A percentile compares a stretch with the other conserved stretches of the same genome.
Evolutionary conservation across 2,888 invertebrate genomes (phyloP).

Genomic region (Tubulanus polymorphus): DNA sequence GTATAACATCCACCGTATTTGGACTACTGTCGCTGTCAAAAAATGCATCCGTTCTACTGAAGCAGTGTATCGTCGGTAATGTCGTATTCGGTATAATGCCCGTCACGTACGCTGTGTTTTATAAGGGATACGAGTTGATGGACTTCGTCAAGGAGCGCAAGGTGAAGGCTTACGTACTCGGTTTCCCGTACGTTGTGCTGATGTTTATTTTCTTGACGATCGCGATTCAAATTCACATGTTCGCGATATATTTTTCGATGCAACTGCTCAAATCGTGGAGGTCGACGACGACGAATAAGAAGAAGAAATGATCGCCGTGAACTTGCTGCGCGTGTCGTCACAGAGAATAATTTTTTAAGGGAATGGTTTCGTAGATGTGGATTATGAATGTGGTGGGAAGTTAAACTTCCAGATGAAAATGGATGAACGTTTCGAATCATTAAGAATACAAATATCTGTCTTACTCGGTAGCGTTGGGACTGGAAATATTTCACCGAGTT

Average conservation of each 20-base stretch:
- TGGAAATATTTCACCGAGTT: too few relatives aligned
- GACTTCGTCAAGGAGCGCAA: slow-evolving; percentile 68
- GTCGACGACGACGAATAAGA: background rate
- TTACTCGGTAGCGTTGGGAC: too few relatives aligned
- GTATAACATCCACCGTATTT: slow-evolving; percentile 76
- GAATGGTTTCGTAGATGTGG: too few relatives aligned
- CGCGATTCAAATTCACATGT: slow-evolving; percentile 70
- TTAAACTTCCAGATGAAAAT: too few relatives aligned
- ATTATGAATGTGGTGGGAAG: too few relatives aligned
- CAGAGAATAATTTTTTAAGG: too few relatives aligned
- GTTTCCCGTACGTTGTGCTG: slow-evolving; percentile 80
- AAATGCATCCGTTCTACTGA: slow-evolving; percentile 64
- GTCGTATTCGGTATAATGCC: slow-evolving; percentile 75
- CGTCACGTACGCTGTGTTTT: slow-evolving; percentile 72
- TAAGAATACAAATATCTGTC: too few relatives aligned
- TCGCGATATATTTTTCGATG: slow-evolving; percentile 44
- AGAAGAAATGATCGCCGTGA: too few relatives aligned
- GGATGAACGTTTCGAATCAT: too few relatives aligned
- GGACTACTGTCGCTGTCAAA: slow-evolving; percentile 81
- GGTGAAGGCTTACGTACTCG: slow-evolving; percentile 58
- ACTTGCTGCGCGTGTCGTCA: too few relatives aligned
- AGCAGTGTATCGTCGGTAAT: slow-evolving; percentile 64
- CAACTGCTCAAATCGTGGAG: slow-evolving; percentile 45
- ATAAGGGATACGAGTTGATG: slow-evolving; percentile 81
- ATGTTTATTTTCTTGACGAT: slow-evolving; percentile 88